Evolutionary conservation across 2,888 invertebrate species (phyloP).

Genomic region (Liopterus haemorrhoidalis): DNA sequence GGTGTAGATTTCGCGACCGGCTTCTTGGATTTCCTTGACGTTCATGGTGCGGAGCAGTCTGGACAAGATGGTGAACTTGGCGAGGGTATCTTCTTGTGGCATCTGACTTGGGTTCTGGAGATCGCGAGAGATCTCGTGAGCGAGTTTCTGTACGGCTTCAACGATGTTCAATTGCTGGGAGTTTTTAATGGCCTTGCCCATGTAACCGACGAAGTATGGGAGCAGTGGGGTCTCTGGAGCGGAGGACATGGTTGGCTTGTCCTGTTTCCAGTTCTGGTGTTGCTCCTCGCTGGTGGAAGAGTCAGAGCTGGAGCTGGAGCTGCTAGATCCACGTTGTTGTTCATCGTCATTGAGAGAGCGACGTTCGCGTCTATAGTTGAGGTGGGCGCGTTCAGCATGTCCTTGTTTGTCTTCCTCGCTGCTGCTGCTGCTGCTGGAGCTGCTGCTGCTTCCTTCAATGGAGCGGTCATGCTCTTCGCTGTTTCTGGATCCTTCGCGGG

Average conservation of each 20-base stretch:
- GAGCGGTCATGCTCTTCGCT: constrained; percentile 26
- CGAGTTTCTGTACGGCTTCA: constrained; percentile 40
- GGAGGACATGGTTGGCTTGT: constrained; percentile 36
- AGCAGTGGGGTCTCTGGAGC: constrained; percentile 48
- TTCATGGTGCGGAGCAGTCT: constrained; percentile 57
- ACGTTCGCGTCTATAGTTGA: constrained; percentile 21
- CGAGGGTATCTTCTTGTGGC: constrained; percentile 52
- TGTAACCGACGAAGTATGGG: constrained; percentile 47
- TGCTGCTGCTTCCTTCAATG: constrained; percentile 20
- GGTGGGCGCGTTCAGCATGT: constrained; percentile 11
- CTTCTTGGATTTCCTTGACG: constrained; percentile 53
- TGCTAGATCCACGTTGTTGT: constrained; percentile 18
- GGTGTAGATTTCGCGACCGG: constrained; percentile 49
- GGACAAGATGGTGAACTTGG: constrained; percentile 58
- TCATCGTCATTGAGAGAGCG: constrained; percentile 21
- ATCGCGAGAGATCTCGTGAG: constrained; percentile 55
- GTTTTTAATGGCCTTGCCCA: constrained; percentile 46
- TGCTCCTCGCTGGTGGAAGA: constrained; percentile 40
- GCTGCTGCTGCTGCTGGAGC: constrained; percentile 28
- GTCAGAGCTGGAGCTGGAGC: constrained; percentile 27
- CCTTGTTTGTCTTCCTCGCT: constrained; percentile 26
- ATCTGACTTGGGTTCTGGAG: constrained; percentile 54
- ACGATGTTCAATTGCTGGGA: constrained; percentile 33
- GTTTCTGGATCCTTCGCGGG: constrained; percentile 22
- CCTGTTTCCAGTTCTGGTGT: constrained; percentile 33